Conservation (phyloP, 1,140 invertebrate genomes). For the Acyrthosiphon pisum region DNA sequence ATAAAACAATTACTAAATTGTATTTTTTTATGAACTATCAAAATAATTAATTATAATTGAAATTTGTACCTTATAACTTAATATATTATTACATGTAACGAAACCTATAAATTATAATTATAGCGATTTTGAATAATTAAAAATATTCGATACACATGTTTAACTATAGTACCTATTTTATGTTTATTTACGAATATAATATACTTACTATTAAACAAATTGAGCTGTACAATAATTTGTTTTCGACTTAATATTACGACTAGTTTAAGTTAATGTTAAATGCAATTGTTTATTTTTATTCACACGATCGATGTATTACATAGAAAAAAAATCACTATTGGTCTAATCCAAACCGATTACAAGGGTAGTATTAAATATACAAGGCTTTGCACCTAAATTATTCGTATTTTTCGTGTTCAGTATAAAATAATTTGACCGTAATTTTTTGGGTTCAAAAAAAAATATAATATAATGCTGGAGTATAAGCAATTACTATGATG, state of each 20-base stretch:
- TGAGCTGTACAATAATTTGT: background rate
- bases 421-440: background rate
- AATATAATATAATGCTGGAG: background rate
- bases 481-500: background rate
- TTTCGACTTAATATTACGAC: background rate
- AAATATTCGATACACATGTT: background rate
- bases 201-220: background rate
- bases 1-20: conserved; percentile 38
- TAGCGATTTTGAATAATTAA: background rate
- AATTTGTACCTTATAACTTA: conserved; percentile 44
- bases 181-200: background rate
- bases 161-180: conserved; percentile 9
- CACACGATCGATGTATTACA: background rate
- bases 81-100: background rate
- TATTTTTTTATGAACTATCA: conserved; percentile 43
- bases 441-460: background rate
- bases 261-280: conserved; percentile 6
- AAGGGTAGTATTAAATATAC: background rate
- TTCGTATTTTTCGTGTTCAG: background rate
- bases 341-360: background rate
- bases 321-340: background rate
- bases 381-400: background rate
- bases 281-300: conserved; percentile 9
- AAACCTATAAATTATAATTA: background rate
- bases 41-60: conserved; percentile 27